Evolutionary conservation across 2,888 invertebrate genomes (phyloP), one percentile per base, ranked within the genome.

Genomic region (Zygogramma bicolorata): DNA sequence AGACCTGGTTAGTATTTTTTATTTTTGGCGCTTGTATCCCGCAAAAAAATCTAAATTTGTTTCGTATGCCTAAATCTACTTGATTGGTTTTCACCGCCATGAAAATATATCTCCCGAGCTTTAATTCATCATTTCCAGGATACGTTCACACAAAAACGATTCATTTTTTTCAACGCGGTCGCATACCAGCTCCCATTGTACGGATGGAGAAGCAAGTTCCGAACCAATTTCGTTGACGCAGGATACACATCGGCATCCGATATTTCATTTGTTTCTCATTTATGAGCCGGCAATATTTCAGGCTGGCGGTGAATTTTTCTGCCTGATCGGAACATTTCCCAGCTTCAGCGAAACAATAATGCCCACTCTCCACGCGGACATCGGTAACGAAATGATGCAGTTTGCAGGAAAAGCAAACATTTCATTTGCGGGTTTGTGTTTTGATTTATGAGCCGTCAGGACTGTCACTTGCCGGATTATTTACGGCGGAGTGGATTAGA

Each of bases 401-500:
- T 72, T 71, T 67, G 69, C 60, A 70, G 71, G 53, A 71, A 73
- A 65, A 71, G 61, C 72, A 70, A 69, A 75, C 71, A 74, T 74
- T 75, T 75, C 73, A 74, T 75, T 74, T 73, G 75, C 57, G 67
- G 73, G 63, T 65, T 49, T 40, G 63, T 60, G 66, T 74, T 76
- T 69, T 77, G 77, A 77, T 74, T 75, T 74, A 77, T 77, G 40
- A 68, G 59, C 71, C 57, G 73, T 70, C 74, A 57, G n/a, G 53
- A 31, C 27, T 74, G 72, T 74, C 72, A 75, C 75, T 77, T 74
- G 61, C 29, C 18, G 46, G 57, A 68, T 27, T 72, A 68, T 74
- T 74, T 68, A 74, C 63, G 59, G 15, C 38, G 53, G 58, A 49
- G 59, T 73, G 62, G 42, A 42, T 42, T 8, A 38, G 27, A 38